phyloP scores from a whole-genome alignment of 2,797 vertebrate genomes.

The Gorsachius magnificus region DNA sequence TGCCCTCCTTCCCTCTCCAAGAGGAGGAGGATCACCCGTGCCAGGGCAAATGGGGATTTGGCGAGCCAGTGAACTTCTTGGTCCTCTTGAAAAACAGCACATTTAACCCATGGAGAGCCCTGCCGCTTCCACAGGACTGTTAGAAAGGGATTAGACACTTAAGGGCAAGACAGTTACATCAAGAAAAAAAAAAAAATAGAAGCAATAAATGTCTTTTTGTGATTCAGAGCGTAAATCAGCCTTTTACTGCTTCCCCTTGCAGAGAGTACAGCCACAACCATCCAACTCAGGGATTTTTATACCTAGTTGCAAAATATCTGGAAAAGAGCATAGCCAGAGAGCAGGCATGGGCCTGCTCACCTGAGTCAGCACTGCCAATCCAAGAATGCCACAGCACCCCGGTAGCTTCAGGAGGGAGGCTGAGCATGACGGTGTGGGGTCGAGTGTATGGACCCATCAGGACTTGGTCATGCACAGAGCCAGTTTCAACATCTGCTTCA shows the following conservation, averaged over 20 bases:
- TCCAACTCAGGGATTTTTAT: constrained; percentile 1
- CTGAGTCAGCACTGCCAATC: neutral
- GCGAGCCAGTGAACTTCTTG: neutral
- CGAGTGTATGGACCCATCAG: accelerated
- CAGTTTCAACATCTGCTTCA: neutral
- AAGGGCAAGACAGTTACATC: neutral
- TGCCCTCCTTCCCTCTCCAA: neutral
- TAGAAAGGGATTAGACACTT: constrained; percentile 3
- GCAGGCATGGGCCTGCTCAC: accelerated
- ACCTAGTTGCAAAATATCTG: neutral
- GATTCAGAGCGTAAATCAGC: constrained; percentile 10
- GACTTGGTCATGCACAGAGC: neutral
- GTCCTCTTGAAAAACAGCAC: neutral
- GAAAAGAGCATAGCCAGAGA: neutral
- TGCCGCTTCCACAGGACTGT: neutral
- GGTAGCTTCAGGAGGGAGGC: neutral
- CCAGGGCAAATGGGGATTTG: neutral
- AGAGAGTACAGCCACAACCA: neutral
- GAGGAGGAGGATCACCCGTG: neutral
- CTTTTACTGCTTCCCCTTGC: constrained; percentile 16
- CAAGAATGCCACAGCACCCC: neutral
- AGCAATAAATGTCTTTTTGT: neutral
- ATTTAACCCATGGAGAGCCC: neutral
- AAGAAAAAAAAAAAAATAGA: neutral
- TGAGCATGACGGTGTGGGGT: accelerated